Conservation (phyloP, 2,797 vertebrate genomes). For the Eospalax fontanierii region DNA sequence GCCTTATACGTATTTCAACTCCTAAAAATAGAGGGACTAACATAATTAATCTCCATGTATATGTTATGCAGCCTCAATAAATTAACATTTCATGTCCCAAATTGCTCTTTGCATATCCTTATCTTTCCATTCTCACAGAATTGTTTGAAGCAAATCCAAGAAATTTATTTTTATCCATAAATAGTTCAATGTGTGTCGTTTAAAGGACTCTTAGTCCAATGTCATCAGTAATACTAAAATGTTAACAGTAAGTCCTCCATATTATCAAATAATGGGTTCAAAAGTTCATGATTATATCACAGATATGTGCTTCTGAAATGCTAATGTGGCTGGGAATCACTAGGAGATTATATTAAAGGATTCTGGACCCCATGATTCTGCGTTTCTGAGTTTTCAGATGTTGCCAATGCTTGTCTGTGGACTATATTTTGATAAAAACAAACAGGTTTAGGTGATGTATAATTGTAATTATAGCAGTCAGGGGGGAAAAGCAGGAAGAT, state of each 20-base stretch:
- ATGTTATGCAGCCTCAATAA: not conserved
- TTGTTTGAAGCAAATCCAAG: constrained; percentile 19
- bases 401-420: not conserved
- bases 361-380: not conserved
- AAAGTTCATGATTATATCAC: not conserved
- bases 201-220: not conserved
- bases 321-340: constrained; percentile 14
- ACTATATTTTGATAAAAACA: not conserved
- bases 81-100: not conserved
- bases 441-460: not conserved
- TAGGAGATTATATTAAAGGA: not conserved
- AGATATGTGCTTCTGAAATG: not conserved
- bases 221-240: not conserved
- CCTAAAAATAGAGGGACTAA: not conserved
- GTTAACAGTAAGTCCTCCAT: not conserved
- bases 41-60: not conserved
- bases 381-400: not conserved
- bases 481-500: no score
- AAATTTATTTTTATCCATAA: constrained; percentile 19
- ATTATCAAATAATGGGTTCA: constrained; percentile 40
- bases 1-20: not conserved
- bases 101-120: not conserved
- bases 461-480: no score
- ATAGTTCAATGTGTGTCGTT: constrained; percentile 8
- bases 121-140: not conserved